Percentiles rank a stretch among this genome's conserved stretches.
Conservation (phyloP, 2,797 vertebrate genomes). For the Sebastes hubbsi region DNA sequence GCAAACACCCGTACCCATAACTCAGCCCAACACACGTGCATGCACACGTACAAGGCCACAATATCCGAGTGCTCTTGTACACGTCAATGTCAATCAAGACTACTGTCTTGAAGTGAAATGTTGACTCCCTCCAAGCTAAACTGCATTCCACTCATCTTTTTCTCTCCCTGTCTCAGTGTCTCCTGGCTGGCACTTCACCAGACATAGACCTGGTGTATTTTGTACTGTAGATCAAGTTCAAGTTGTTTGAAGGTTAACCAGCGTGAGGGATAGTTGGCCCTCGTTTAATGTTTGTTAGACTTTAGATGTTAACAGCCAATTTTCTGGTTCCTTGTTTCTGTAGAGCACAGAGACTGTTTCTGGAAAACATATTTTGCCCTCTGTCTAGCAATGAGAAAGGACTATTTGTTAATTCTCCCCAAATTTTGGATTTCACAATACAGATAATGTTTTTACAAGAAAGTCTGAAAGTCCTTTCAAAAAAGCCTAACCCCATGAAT, state of each 20-base stretch:
- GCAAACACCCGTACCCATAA: constrained; percentile 15
- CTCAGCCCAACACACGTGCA: constrained; percentile 24
- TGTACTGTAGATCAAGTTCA: constrained; percentile 8
- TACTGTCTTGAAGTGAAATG: constrained; percentile 18
- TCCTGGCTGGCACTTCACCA: neutral
- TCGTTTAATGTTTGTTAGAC: neutral
- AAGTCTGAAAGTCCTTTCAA: neutral
- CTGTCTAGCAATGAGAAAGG: neutral
- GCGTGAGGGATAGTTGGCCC: neutral
- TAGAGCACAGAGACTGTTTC: neutral
- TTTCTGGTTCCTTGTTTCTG: neutral
- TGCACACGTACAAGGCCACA: constrained; percentile 7
- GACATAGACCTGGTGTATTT: neutral
- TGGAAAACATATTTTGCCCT: constrained; percentile 3
- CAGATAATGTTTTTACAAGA: neutral
- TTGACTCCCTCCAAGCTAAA: constrained; percentile 34
- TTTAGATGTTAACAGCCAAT: neutral
- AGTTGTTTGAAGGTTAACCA: constrained; percentile 3
- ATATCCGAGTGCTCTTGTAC: neutral
- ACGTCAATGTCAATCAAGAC: constrained; percentile 15
- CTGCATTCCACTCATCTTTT: constrained; percentile 31
- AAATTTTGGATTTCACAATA: neutral
- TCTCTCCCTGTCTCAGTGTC: neutral
- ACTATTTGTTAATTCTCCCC: neutral
- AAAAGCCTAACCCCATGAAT: neutral